These are phyloP conservation scores for Salticus scenicus DNA, from an alignment of 2,888 invertebrate genomes.

Conservation along the genomic window DNA sequence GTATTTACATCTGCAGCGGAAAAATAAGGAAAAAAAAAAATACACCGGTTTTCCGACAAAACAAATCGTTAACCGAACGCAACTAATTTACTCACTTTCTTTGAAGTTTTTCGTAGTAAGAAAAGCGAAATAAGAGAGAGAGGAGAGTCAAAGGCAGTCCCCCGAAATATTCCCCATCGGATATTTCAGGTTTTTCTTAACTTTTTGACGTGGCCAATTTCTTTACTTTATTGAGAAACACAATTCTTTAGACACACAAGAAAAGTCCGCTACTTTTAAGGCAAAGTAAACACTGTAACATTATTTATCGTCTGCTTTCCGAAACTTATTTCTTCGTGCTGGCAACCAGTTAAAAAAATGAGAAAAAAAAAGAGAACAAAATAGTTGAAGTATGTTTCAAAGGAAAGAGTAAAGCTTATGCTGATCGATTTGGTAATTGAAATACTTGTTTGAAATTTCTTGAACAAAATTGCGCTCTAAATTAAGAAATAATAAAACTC, in stretches of 20 bases:
- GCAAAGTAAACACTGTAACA: conserved; percentile 58
- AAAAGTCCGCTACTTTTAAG: conserved; percentile 50
- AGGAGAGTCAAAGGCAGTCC: too few relatives aligned
- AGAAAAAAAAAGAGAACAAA: neutral
- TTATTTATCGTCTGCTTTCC: conserved; percentile 44
- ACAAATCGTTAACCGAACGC: neutral
- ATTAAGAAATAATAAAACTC: too few relatives aligned
- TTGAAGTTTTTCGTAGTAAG: conserved; percentile 41
- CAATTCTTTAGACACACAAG: conserved; percentile 62
- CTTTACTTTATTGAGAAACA: conserved; percentile 48
- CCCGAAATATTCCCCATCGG: conserved; percentile 50
- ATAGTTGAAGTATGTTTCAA: neutral
- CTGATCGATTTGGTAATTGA: conserved; percentile 6
- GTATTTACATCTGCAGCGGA: neutral
- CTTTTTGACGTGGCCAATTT: conserved; percentile 63
- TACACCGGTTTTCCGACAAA: neutral
- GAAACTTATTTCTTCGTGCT: neutral
- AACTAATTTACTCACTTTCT: conserved; percentile 27
- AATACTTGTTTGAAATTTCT: neutral
- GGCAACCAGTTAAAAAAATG: conserved; percentile 6
- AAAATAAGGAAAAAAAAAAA: neutral
- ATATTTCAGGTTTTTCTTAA: conserved; percentile 53
- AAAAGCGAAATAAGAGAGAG: conserved; percentile 26
- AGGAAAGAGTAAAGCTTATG: neutral
- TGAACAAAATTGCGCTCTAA: too few relatives aligned